Evolutionary conservation across 2,888 invertebrate genomes (phyloP).

Genomic region (Epicampocera succincta): DNA sequence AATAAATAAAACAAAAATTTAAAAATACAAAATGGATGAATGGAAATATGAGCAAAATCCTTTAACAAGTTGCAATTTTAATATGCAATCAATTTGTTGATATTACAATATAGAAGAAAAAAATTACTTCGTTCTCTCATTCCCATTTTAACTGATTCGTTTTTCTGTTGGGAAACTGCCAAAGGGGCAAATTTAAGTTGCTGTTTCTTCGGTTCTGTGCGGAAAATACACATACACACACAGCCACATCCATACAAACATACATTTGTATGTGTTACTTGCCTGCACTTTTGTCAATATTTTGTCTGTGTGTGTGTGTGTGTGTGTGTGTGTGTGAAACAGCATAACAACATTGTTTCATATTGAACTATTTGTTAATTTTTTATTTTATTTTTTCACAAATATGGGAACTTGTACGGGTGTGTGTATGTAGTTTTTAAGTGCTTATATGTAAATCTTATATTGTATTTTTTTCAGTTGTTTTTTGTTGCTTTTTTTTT

Average conservation of each 20-base stretch:
- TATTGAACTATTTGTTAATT: conserved; percentile 8
- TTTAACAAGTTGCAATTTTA: conserved; percentile 6
- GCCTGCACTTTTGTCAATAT: conserved; percentile 1
- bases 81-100: conserved; percentile 64
- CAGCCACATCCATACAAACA: not conserved
- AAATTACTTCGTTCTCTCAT: not conserved
- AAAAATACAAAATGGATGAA: no score
- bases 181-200: conserved; percentile 53
- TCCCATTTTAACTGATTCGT: not conserved
- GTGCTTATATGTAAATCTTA: conserved; percentile 12
- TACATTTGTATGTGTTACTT: not conserved
- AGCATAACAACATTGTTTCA: conserved; percentile 22
- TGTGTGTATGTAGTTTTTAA: not conserved
- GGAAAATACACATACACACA: not conserved
- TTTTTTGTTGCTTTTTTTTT: conserved; percentile 4
- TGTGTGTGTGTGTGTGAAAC: conserved; percentile 9
- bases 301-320: not conserved
- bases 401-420: no score
- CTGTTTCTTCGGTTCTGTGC: conserved; percentile 15
- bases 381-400: no score
- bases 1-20: not conserved
- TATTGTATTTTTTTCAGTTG: not conserved
- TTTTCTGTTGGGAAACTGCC: conserved; percentile 38
- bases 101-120: conserved; percentile 36
- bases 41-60: not conserved